Conservation (phyloP, 2,113 vertebrate species). For the Notarius lentiginosus region DNA sequence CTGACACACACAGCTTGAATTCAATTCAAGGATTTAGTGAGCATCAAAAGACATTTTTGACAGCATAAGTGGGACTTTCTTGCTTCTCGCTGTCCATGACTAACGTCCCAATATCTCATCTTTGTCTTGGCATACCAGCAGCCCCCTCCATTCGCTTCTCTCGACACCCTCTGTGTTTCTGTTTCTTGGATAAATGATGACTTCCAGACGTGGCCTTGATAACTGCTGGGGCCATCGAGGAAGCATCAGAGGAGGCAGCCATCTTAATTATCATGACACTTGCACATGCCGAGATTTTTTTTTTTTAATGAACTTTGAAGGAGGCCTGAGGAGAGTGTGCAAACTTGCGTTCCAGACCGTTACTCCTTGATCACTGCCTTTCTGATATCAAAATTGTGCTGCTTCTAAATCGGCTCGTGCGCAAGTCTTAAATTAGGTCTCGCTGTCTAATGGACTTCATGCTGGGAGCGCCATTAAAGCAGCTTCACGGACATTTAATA, state of each 20-base stretch:
- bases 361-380: conserved; percentile 45
- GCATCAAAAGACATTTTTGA: background rate
- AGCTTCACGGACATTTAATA: conserved; percentile 62
- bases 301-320: conserved; percentile 48
- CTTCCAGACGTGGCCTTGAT: conserved; percentile 44
- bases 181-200: conserved; percentile 54
- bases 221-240: conserved; percentile 47
- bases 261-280: conserved; percentile 59
- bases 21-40: background rate
- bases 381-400: conserved; percentile 41
- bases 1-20: background rate
- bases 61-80: conserved; percentile 3
- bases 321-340: conserved; percentile 53
- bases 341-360: conserved; percentile 49
- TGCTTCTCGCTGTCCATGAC: background rate
- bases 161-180: conserved; percentile 40
- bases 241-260: conserved; percentile 34
- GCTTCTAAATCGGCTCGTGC: conserved; percentile 45
- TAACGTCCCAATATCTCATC: conserved; percentile 3
- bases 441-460: conserved; percentile 63
- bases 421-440: conserved; percentile 62
- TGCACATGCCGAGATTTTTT: conserved; percentile 30
- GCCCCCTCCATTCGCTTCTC: background rate
- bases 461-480: conserved; percentile 59
- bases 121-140: background rate